Evolutionary conservation across 23 tunicate genomes (phyloP), one percentile per base, ranked within the genome.

Genomic region (Corella eumyota): DNA sequence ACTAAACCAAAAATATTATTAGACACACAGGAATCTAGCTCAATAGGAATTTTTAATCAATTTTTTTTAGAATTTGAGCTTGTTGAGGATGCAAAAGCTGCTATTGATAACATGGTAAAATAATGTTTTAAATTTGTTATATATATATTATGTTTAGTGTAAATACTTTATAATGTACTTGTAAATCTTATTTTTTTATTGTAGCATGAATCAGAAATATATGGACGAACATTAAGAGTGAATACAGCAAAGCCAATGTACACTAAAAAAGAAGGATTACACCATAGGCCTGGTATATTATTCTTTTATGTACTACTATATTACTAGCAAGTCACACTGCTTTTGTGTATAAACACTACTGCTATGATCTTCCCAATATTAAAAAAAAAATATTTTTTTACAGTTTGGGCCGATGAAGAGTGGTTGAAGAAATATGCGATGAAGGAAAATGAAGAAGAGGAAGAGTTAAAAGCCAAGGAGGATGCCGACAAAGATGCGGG

Each of bases 381-480:
- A n/a, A n/a, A n/a, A n/a, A n/a, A n/a, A n/a, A n/a, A n/a, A n/a
- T n/a, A n/a, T n/a, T 58, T 67, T 13, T 13, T n/a, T 61, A 2
- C 25, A 61, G 99, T 92, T 13, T 92, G 99, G 99, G 99, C 99
- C 33, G 99, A 92, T 77, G 99, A 92, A 37, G 92, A 86, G 22
- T 92, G 99, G 99, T 48, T 92, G 58, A 86, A 86, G 71, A 92
- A 92, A 64, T 92, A 92, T 36, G 99, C 99, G 3, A 79, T 78
- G 75, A 92, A 83, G 48, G 78, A 77, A 54, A 78, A 83, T 47
- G 90, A 81, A 23, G 77, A 67, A 13, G 69, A 50, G 7, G 70
- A 68, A 20, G 67, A 60, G 54, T 63, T 17, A 1, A 52, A 62
- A 0, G 76, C 36, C 21, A 83, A 63, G 3, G 50, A 70, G 9